phyloP scores from a whole-genome alignment of 2,888 invertebrate species.

The Andrena dorsata region DNA sequence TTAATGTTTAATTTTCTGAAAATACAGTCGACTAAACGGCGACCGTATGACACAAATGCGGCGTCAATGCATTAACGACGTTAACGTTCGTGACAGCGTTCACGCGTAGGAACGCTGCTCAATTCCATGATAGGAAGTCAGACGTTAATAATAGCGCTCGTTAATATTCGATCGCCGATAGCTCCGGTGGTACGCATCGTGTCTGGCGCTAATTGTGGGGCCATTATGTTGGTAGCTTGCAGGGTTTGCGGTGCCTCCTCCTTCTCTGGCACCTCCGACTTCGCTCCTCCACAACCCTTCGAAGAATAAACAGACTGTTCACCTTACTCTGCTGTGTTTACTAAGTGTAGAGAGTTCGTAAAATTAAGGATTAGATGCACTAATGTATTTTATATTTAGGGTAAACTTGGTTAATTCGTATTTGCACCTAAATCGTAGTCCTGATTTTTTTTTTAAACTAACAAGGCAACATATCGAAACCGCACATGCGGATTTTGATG shows the following conservation, averaged over 20 bases:
- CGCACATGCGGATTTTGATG: no score
- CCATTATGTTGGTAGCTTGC: conserved; percentile 68
- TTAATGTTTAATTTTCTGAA: conserved; percentile 47
- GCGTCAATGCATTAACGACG: conserved; percentile 23
- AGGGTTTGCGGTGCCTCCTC: conserved; percentile 49
- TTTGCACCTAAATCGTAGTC: no score
- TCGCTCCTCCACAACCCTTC: conserved; percentile 12
- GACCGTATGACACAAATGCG: background rate
- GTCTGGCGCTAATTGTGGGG: conserved; percentile 70
- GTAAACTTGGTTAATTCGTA: no score
- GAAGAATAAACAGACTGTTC: conserved; percentile 51
- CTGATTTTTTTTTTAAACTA: no score
- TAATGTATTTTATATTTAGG: no score
- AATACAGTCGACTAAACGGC: conserved; percentile 28
- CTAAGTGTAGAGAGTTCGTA: conserved; percentile 21
- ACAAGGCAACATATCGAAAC: no score
- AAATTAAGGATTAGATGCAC: no score
- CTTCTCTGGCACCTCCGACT: conserved; percentile 17
- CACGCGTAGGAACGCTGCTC: conserved; percentile 32
- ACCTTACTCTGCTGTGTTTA: conserved; percentile 35
- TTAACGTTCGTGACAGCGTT: conserved; percentile 30
- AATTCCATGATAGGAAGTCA: conserved; percentile 58
- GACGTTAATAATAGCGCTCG: conserved; percentile 75
- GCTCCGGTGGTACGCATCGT: conserved; percentile 69
- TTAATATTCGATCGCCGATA: conserved; percentile 77